A percentile compares a stretch with the other conserved stretches of the same genome.
These are phyloP conservation scores for Apamea sordens DNA, from an alignment of 2,888 invertebrate genomes.

Conservation along the genomic window DNA sequence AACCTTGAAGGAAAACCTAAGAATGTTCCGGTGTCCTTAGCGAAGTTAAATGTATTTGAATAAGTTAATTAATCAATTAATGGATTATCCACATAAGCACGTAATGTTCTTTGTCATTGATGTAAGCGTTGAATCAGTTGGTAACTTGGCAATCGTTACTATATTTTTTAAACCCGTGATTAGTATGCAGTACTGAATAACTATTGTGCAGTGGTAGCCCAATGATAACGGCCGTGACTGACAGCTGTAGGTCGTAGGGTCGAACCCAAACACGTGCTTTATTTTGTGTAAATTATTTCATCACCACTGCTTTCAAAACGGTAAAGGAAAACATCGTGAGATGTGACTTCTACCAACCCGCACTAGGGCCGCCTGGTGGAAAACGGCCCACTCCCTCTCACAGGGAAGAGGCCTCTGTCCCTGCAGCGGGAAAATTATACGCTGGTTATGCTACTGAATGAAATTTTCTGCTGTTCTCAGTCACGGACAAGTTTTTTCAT, in stretches of 20 bases:
- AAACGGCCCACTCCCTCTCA: not conserved
- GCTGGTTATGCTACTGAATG: not conserved
- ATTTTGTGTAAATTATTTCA: not conserved
- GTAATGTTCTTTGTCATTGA: not conserved
- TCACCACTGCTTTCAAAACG: not conserved
- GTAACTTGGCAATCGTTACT: not conserved
- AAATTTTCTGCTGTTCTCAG: not conserved
- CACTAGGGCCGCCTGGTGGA: not conserved
- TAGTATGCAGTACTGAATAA: not conserved
- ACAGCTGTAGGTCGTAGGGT: not conserved
- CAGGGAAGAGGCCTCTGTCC: not conserved
- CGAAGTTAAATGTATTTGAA: constrained; percentile 26
- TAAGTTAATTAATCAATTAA: constrained; percentile 49
- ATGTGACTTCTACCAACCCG: not conserved
- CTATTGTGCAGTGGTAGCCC: not conserved
- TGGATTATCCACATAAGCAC: constrained; percentile 14
- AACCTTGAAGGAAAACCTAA: constrained; percentile 51
- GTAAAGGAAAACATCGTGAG: not conserved
- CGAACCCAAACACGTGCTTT: not conserved
- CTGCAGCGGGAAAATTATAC: not conserved
- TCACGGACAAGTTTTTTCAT: not conserved
- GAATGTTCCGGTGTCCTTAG: constrained; percentile 52
- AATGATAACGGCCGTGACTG: not conserved
- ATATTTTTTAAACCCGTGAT: not conserved
- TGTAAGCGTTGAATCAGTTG: not conserved